These are phyloP conservation scores for Cygnus buccinator DNA, from an alignment of 2,113 vertebrate species.

Conservation along the genomic window DNA sequence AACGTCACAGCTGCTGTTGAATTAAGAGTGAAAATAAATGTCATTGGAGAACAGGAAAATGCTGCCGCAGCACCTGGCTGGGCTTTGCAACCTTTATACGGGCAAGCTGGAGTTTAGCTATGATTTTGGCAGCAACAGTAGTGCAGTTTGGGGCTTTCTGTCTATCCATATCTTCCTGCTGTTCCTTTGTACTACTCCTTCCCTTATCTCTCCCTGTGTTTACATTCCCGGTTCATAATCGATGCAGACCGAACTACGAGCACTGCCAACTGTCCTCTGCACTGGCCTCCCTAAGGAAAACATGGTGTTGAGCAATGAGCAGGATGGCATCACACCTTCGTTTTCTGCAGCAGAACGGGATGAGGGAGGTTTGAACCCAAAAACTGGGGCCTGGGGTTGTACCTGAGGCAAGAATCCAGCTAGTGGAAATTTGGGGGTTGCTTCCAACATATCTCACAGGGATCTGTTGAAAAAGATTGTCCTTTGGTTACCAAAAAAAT, in stretches of 20 bases:
- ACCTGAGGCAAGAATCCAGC: background rate
- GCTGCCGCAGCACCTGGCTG: background rate
- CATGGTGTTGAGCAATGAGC: rapidly evolving
- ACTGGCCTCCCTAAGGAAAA: rapidly evolving
- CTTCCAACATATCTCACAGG: background rate
- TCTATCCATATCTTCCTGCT: background rate
- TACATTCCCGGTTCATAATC: background rate
- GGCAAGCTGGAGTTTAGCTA: background rate
- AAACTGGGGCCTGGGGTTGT: background rate
- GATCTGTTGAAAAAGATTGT: background rate
- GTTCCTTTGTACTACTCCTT: background rate
- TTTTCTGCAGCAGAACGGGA: background rate
- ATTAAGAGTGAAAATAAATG: background rate
- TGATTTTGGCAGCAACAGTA: background rate
- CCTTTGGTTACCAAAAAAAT: background rate
- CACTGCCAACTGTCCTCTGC: rapidly evolving
- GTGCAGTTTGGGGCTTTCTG: background rate
- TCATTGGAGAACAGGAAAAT: background rate
- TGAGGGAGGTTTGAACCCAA: background rate
- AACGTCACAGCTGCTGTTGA: background rate
- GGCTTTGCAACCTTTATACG: background rate
- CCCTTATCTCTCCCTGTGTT: conserved; percentile 2
- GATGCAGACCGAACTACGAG: background rate
- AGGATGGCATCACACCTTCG: background rate
- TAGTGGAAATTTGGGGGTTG: background rate